Percentiles rank a stretch among this genome's conserved stretches.
phyloP scores from a whole-genome alignment of 2,113 vertebrate species.

The Takifugu bimaculatus region DNA sequence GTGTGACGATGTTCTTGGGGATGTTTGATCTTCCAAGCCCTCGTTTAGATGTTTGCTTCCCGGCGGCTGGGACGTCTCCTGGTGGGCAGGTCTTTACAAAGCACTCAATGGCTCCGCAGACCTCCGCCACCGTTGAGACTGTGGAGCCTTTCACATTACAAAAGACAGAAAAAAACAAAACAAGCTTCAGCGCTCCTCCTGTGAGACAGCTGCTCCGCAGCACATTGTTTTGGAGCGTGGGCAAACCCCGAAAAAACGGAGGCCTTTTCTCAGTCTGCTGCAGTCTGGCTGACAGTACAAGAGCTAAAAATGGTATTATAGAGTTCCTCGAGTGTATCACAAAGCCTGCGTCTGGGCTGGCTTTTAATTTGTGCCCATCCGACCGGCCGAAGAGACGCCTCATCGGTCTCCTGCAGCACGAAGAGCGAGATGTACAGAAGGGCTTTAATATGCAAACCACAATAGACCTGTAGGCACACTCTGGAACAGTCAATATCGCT shows the following conservation, averaged over 20 bases:
- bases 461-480: constrained; percentile 27
- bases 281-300: constrained; percentile 40
- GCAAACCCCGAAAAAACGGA: constrained; percentile 45
- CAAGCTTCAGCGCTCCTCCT: constrained; percentile 41
- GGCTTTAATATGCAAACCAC: constrained; percentile 51
- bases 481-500: constrained; percentile 59
- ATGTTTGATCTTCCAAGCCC: constrained; percentile 51
- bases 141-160: constrained; percentile 44
- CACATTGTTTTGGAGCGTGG: constrained; percentile 49
- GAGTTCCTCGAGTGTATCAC: constrained; percentile 29
- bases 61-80: constrained; percentile 47
- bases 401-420: constrained; percentile 3
- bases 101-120: constrained; percentile 55
- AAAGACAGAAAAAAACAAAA: constrained; percentile 24
- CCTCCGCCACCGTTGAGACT: constrained; percentile 37
- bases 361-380: too few species aligned
- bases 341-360: not conserved
- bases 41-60: constrained; percentile 50
- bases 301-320: constrained; percentile 16
- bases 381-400: not conserved
- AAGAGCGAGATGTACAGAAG: constrained; percentile 36
- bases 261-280: constrained; percentile 33
- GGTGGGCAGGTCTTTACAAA: constrained; percentile 58
- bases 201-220: constrained; percentile 36
- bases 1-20: constrained; percentile 28